These are phyloP conservation scores for Pangasius larnaudii DNA, from an alignment of 2,797 vertebrate species.

Conservation along the genomic window DNA sequence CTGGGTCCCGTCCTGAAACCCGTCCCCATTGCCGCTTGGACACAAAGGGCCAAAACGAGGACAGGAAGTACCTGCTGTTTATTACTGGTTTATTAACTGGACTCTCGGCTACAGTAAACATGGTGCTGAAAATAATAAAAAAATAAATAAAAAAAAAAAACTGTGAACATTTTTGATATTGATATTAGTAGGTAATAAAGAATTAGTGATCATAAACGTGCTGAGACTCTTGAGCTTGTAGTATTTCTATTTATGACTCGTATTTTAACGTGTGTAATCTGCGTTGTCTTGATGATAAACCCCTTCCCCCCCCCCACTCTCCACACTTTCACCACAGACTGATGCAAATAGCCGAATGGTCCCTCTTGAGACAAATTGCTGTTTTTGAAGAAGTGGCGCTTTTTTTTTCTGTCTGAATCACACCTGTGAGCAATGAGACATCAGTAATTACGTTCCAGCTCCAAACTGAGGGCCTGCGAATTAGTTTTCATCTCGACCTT, in stretches of 20 bases:
- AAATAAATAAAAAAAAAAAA: not conserved
- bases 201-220: not conserved
- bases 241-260: not conserved
- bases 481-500: conserved; percentile 42
- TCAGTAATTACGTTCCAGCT: conserved; percentile 29
- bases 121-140: conserved; percentile 3
- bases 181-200: not conserved
- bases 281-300: not conserved
- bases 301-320: too few species aligned
- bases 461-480: conserved; percentile 16
- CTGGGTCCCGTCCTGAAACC: conserved; percentile 87
- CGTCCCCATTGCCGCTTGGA: conserved; percentile 2
- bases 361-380: conserved; percentile 33
- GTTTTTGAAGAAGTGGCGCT: conserved; percentile 10
- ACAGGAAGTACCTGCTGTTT: not conserved
- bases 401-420: conserved; percentile 20
- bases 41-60: not conserved
- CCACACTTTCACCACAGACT: conserved; percentile 23
- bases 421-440: conserved; percentile 24
- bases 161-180: not conserved
- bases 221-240: not conserved
- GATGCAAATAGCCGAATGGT: conserved; percentile 17
- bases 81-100: not conserved
- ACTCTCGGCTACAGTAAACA: not conserved
- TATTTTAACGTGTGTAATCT: not conserved